Percentiles rank a stretch among this genome's conserved stretches.
Conservation (phyloP, 2,797 vertebrate genomes). For the Clamator glandarius region DNA sequence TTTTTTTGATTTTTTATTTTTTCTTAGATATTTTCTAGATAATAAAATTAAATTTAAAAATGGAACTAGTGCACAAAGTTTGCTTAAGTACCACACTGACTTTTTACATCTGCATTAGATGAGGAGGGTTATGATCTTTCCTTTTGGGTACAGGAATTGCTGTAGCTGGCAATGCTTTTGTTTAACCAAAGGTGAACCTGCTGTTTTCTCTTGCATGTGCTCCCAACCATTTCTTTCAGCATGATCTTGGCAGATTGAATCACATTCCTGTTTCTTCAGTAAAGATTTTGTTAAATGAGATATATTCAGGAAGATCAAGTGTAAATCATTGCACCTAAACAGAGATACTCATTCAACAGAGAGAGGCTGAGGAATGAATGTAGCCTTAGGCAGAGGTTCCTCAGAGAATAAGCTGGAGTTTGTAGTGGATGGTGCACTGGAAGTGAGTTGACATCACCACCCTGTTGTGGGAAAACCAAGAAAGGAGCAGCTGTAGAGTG, state of each 20-base stretch:
- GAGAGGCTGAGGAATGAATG: not conserved
- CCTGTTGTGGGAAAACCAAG: not conserved
- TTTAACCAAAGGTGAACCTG: not conserved
- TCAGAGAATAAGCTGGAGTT: not conserved
- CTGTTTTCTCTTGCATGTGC: not conserved
- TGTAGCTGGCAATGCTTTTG: not conserved
- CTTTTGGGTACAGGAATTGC: not conserved
- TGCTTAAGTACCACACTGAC: not conserved
- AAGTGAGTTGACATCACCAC: not conserved
- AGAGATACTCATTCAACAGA: not conserved
- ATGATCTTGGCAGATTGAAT: not conserved
- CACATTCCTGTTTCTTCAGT: not conserved
- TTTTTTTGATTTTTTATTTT: not conserved
- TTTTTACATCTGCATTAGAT: not conserved
- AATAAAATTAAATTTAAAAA: not conserved
- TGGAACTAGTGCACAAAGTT: not conserved
- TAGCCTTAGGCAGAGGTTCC: not conserved
- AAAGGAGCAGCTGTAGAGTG: not conserved
- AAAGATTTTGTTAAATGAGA: not conserved
- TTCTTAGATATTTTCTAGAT: not conserved
- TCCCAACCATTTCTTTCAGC: not conserved
- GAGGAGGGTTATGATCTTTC: not conserved
- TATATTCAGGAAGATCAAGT: not conserved
- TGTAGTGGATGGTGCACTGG: not conserved
- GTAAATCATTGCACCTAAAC: not conserved